Percentiles rank a stretch among this genome's conserved stretches.
phyloP scores from a whole-genome alignment of 1,140 invertebrate species.

The Papilio polytes region DNA sequence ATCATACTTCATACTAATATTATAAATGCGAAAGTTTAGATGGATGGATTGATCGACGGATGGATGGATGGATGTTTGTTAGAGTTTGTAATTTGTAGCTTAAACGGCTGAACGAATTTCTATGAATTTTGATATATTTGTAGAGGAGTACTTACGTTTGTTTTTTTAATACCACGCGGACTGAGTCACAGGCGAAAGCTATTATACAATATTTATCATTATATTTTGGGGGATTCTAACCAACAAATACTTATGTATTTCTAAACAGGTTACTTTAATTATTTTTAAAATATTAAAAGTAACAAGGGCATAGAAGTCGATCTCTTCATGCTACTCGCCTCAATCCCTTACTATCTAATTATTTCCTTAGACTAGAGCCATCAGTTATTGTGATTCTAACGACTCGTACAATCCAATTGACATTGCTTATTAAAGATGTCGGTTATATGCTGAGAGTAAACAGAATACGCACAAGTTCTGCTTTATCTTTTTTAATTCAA shows the following conservation, averaged over 20 bases:
- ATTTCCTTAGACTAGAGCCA: background rate
- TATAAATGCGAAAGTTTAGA: too few relatives aligned
- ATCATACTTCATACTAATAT: too few relatives aligned
- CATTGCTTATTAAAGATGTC: background rate
- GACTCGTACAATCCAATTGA: background rate
- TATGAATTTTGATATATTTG: too few relatives aligned
- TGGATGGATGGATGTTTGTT: too few relatives aligned
- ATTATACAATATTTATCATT: background rate
- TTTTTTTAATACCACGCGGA: too few relatives aligned
- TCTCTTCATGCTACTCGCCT: background rate
- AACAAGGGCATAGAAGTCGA: background rate
- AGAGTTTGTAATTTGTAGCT: too few relatives aligned
- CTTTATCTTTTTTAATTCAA: too few relatives aligned
- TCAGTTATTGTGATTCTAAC: background rate
- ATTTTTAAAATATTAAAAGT: background rate
- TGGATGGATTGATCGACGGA: too few relatives aligned
- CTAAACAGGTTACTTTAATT: background rate
- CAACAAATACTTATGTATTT: background rate
- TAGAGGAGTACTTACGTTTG: too few relatives aligned
- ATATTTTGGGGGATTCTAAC: background rate
- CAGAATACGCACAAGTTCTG: background rate
- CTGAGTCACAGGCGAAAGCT: too few relatives aligned
- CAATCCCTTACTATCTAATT: background rate
- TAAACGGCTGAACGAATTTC: too few relatives aligned
- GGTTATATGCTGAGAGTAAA: background rate